phyloP scores from a whole-genome alignment of 2,113 vertebrate genomes.

The Rhipidura dahli region DNA sequence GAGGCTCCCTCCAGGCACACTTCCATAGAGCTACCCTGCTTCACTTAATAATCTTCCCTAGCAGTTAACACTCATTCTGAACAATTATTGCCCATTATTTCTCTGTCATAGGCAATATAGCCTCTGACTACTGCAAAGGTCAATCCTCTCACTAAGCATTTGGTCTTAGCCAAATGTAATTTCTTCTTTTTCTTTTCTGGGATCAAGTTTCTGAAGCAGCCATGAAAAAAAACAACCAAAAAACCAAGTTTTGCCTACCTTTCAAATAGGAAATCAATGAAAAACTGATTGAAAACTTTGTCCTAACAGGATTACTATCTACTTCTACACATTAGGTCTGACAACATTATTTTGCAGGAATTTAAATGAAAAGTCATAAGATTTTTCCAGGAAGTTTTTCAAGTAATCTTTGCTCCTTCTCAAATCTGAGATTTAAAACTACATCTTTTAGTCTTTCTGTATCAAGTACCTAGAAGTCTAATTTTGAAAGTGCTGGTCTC shows the following conservation, averaged over 20 bases:
- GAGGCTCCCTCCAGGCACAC: neutral
- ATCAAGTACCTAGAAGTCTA: neutral
- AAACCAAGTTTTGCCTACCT: neutral
- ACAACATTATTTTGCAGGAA: neutral
- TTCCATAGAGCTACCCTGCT: neutral
- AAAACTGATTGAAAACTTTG: neutral
- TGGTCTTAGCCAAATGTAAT: neutral
- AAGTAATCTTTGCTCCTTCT: neutral
- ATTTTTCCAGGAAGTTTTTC: neutral
- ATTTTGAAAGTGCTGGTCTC: neutral
- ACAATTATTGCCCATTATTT: neutral
- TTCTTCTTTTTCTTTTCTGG: neutral
- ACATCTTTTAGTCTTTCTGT: neutral
- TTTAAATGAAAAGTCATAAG: neutral
- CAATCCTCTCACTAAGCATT: neutral
- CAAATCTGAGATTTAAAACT: neutral
- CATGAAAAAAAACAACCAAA: neutral
- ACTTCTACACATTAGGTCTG: neutral
- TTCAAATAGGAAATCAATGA: neutral
- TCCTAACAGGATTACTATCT: neutral
- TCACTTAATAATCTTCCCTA: neutral
- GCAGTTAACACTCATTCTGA: constrained; percentile 10
- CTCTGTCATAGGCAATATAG: neutral
- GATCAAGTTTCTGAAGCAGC: neutral
- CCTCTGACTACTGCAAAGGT: neutral